Conservation (phyloP, 2,797 vertebrate genomes). For the Sciaenops ocellatus region DNA sequence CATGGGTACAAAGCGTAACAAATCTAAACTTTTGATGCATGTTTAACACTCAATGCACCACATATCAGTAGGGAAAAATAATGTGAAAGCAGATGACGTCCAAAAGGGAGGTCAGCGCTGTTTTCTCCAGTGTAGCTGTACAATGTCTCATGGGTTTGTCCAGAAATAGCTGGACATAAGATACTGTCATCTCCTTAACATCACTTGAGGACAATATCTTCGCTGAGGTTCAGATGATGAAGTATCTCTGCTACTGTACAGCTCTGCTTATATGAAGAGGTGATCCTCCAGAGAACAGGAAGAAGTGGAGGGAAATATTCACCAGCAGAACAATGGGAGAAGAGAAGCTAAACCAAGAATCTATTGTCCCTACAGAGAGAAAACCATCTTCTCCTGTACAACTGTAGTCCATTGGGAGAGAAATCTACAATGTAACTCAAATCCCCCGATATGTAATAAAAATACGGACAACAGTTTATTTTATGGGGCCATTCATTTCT, state of each 20-base stretch:
- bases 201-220: conserved; percentile 21
- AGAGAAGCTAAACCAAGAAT: neutral
- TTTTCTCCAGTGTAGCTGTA: neutral
- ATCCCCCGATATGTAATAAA: neutral
- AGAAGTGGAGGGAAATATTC: conserved; percentile 8
- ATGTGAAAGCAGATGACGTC: neutral
- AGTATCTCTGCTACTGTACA: conserved; percentile 7
- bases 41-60: neutral
- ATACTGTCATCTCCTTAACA: neutral
- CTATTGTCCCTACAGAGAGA: neutral
- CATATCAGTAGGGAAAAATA: neutral
- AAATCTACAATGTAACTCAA: neutral
- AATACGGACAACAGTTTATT: neutral
- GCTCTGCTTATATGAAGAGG: neutral
- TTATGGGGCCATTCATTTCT: neutral
- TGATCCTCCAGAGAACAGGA: neutral
- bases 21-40: neutral
- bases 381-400: neutral
- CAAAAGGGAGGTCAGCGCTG: neutral
- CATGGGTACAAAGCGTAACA: neutral
- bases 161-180: conserved; percentile 19
- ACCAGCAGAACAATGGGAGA: neutral
- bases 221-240: conserved; percentile 27
- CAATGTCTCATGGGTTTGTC: neutral
- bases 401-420: neutral